These are phyloP conservation scores for Anhinga rufa DNA, from an alignment of 2,113 vertebrate species.

Conservation along the genomic window DNA sequence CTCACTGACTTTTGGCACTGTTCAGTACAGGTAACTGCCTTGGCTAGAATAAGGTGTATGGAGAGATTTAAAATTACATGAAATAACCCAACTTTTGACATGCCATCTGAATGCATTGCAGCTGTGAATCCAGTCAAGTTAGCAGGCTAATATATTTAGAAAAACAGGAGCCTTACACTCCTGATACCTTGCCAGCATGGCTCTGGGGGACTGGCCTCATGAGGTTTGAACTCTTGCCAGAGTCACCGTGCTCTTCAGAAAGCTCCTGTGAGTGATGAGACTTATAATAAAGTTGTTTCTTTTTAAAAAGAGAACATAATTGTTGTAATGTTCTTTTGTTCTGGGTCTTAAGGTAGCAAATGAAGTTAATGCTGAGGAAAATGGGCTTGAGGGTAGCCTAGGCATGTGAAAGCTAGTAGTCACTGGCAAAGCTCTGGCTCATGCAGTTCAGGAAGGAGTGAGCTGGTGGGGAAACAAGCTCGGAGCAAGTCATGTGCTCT, in stretches of 20 bases:
- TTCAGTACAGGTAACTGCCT: not conserved
- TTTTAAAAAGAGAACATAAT: not conserved
- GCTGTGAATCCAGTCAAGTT: not conserved
- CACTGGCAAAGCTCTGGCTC: not conserved
- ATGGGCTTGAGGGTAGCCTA: not conserved
- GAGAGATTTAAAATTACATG: not conserved
- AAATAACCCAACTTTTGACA: not conserved
- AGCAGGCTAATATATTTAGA: not conserved
- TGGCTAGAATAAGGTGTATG: not conserved
- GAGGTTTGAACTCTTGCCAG: not conserved
- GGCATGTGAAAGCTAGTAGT: not conserved
- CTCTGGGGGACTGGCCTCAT: not conserved
- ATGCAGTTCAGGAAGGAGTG: not conserved
- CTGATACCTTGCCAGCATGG: not conserved
- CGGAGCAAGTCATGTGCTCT: not conserved
- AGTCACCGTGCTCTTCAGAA: not conserved
- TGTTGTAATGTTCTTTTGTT: not conserved
- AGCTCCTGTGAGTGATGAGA: not conserved
- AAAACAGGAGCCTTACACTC: not conserved
- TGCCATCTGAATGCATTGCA: not conserved
- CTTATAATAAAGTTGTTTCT: conserved; percentile 20
- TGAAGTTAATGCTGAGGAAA: not conserved
- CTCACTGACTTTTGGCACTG: not conserved
- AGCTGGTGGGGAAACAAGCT: not conserved
- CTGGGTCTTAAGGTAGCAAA: not conserved